Evolutionary conservation across 2,113 vertebrate species (phyloP), one percentile per base, ranked within the genome.

Genomic region (Leucopsar rothschildi): DNA sequence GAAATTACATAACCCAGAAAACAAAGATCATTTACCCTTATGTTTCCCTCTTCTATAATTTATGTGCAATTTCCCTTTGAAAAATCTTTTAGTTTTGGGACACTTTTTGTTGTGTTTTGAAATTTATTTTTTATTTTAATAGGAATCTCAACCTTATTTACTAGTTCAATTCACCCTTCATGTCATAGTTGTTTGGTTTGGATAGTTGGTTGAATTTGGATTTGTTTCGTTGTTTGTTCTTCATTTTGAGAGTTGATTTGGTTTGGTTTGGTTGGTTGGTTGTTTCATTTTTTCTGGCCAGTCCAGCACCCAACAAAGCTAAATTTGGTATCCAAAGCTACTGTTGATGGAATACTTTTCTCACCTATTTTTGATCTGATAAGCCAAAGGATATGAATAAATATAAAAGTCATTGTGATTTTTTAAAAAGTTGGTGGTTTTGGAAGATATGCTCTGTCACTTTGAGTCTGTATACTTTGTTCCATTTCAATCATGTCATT

Each of bases 381-480:
- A 80, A 88, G 7, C 5, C 37, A 64, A 50, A 50, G 16, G 14
- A 44, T 53, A 45, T 29, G 2, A 12, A 71, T 75, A 60, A 88
- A 40, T 31, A 28, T 21, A 59, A 45, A 86, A 68, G 33, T n/a
- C 16, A 2, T 68, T 40, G 3, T 1, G 1, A 1, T 39, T 61
- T 40, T 52, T 17, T 2, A 61, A 85, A 47, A 20, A 39, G 2
- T 3, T 6, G 3, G 5, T 0, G 1, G 52, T 70, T 79, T 69
- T 71, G 4, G 33, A 60, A 71, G 11, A 25, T 56, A n/a, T 29
- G 3, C 3, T 14, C 16, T 65, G 28, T 61, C 9, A 39, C 14
- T 77, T 86, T 22, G 35, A 29, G 5, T 56, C 22, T 12, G 9
- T 45, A 28, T 50, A 23, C 8, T 28, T 78, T 59, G 11, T 85